A percentile compares a stretch with the other conserved stretches of the same genome.
Evolutionary conservation across 1,140 invertebrate genomes (phyloP).

Genomic region (Planococcus citri): DNA sequence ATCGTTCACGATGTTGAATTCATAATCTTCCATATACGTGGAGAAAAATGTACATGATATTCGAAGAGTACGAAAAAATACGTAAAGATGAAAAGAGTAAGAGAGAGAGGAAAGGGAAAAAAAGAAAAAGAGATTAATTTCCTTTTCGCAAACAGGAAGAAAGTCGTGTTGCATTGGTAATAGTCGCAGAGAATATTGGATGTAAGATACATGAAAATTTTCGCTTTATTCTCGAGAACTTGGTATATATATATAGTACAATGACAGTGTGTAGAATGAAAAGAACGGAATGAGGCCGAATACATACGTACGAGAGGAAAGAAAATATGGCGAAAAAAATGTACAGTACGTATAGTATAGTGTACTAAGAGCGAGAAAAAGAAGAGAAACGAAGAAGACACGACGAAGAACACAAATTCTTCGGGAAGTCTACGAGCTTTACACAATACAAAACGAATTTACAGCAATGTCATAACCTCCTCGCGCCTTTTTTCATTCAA

Average conservation of each 20-base stretch:
- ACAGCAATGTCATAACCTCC: not conserved
- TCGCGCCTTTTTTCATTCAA: not conserved
- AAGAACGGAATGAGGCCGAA: not conserved
- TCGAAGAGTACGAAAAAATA: too few relatives aligned
- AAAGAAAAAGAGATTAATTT: not conserved
- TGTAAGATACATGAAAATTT: not conserved
- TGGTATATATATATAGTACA: too few relatives aligned
- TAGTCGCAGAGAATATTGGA: not conserved
- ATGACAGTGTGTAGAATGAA: not conserved
- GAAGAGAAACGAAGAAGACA: too few relatives aligned
- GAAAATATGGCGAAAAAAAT: too few relatives aligned
- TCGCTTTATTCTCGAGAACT: not conserved
- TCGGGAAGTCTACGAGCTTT: not conserved
- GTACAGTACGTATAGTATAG: too few relatives aligned
- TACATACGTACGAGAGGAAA: too few relatives aligned
- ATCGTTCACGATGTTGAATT: not conserved
- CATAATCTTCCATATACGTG: not conserved
- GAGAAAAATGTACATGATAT: too few relatives aligned
- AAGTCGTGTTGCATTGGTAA: not conserved
- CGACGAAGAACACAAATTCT: not conserved
- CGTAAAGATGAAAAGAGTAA: too few relatives aligned
- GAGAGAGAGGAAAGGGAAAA: too few relatives aligned
- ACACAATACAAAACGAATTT: constrained; percentile 7
- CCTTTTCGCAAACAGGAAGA: not conserved
- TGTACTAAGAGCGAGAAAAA: too few relatives aligned